Percentiles rank a stretch among this genome's conserved stretches.
phyloP scores from a whole-genome alignment of 2,888 invertebrate species.

The Melitaea athalia region DNA sequence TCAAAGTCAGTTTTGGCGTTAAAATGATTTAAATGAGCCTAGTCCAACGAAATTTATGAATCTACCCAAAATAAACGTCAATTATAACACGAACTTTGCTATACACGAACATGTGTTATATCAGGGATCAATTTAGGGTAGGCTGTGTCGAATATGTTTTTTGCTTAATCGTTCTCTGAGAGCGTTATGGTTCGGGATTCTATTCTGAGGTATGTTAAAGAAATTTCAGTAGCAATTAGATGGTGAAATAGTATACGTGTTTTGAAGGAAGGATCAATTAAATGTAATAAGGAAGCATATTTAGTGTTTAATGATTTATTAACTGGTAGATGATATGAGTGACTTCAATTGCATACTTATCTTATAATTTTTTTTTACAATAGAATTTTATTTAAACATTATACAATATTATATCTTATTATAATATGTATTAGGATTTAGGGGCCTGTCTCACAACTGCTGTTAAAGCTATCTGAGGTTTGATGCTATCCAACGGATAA shows the following conservation, averaged over 20 bases:
- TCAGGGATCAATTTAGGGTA: conserved; percentile 23
- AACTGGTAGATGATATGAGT: neutral
- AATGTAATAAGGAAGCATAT: conserved; percentile 41
- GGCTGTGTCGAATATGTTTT: conserved; percentile 24
- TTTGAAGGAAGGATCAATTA: conserved; percentile 48
- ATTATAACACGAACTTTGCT: conserved; percentile 39
- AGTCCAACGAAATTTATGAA: conserved; percentile 66
- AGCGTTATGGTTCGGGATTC: conserved; percentile 53
- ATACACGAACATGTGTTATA: conserved; percentile 1
- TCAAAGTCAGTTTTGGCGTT: conserved; percentile 69
- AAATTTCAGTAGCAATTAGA: conserved; percentile 63
- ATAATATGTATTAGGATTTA: no score
- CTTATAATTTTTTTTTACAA: no score
- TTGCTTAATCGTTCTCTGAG: conserved; percentile 56
- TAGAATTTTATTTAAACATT: no score
- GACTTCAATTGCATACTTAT: neutral
- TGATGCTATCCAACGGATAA: no score
- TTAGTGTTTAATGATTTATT: neutral
- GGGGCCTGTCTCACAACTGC: no score
- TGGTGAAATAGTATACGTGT: conserved; percentile 47
- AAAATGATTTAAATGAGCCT: conserved; percentile 71
- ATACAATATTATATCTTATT: no score
- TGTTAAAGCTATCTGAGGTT: no score
- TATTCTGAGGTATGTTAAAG: conserved; percentile 52
- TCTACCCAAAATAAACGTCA: conserved; percentile 60